Evolutionary conservation across 2,797 vertebrate genomes (phyloP).

Genomic region (Catharus ustulatus): DNA sequence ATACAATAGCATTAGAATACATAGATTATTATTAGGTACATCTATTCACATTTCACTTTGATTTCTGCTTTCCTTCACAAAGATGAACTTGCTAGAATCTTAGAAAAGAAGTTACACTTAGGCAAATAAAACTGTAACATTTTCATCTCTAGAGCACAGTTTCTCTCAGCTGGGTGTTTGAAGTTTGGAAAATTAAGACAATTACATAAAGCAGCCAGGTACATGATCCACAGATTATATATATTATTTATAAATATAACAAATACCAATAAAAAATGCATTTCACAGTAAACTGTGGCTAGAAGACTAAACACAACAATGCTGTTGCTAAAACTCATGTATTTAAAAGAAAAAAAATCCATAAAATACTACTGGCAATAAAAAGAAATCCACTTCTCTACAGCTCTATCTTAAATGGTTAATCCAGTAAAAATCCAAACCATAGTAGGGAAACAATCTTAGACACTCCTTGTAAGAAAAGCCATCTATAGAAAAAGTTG

Average conservation of each 20-base stretch:
- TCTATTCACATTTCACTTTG: background rate
- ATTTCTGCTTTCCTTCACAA: background rate
- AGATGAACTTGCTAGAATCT: background rate
- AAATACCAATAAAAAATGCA: background rate
- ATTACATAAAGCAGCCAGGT: background rate
- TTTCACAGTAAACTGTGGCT: background rate
- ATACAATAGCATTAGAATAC: background rate
- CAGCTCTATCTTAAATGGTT: background rate
- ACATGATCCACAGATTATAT: background rate
- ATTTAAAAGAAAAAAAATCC: background rate
- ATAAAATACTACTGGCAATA: background rate
- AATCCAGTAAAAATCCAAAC: background rate
- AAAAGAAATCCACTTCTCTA: background rate
- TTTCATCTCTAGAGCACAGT: background rate
- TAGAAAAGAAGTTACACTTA: background rate
- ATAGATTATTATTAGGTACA: background rate
- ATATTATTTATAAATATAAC: background rate
- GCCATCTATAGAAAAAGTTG: background rate
- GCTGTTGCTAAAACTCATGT: accelerated
- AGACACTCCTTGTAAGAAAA: background rate
- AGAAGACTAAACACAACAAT: background rate
- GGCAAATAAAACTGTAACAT: background rate
- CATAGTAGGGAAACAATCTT: background rate
- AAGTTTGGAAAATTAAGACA: background rate
- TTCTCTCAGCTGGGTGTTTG: background rate